Evolutionary conservation across 2,797 vertebrate species (phyloP), one percentile per base, ranked within the genome.

Genomic region (Leucoraja ocellata): DNA sequence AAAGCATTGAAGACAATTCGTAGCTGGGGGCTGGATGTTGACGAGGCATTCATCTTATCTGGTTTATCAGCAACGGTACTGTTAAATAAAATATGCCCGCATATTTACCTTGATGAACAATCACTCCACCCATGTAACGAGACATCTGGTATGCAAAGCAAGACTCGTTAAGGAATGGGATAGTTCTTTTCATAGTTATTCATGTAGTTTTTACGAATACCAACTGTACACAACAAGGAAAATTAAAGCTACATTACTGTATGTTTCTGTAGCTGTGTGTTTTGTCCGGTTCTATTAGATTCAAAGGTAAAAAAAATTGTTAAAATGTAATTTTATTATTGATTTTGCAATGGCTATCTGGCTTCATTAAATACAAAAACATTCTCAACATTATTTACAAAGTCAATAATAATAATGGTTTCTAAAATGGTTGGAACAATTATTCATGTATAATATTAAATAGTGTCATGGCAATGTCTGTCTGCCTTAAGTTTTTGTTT

Each of bases 21-120:
- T 93, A 97, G 96, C 95, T 99, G 98, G 99, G 98, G 98, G 93
- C 96, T 99, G 94, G 98, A 99, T 95, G 97, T 99, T 0, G 98
- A 99, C 0, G 99, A 99, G 95, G 98, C 98, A 11, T 97, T 99
- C 93, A 99, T 99, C 95, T 96, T 99, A 58, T 98, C 98, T 0
- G 98, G 98, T 76, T 98, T 98, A 80, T 97, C 98, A 0, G 99
- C 99, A 95, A 98, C 97, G 79, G 98, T 98, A 0, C 96, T 99
- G 93, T 96, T 99, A 95, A 95, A 97, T 95, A 99, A 99, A 95
- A 99, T 99, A 65, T 96, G 94, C 21, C 98, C 99, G 0, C 99
- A 99, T 95, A 98, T 99, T 95, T 99, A 96, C 96, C 99, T 99
- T 76, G 98, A 99, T 23, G 98, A 99, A 94, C 98, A 98, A 95